Base-by-base conservation (phyloP, 2,888 invertebrate species). In the Erebia ligea region DNA sequence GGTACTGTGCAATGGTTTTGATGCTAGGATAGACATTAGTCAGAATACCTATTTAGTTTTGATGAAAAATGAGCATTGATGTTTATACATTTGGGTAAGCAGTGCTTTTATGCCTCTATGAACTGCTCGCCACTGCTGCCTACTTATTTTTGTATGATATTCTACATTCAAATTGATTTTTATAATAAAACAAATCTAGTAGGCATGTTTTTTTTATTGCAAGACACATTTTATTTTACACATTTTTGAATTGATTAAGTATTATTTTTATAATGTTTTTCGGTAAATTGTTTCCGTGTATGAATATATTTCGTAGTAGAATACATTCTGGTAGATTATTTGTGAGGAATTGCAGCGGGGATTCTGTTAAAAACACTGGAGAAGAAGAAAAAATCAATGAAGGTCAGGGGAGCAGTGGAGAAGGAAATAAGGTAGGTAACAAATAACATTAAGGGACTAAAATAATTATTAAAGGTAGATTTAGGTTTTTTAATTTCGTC, bases 251-350 rank as follows among this genome's bases (percentile, higher is more conserved):
- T 71, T 45, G 70, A 71, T 71, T 42, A 70, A 71, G 73, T 79
- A 76, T 71, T 76, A 77, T 81, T 86, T 83, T 82, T 80, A 85
- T 71, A 76, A 92, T 92, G 92, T 82, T 76, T 71, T 82, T 86
- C 78, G 78, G 82, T 67, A 91, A 90, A 88, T 89, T 91, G 75
- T 79, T 86, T 77, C 78, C 76, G 48, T 82, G 83, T 86, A 76
- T 73, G 19, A 82, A 75, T 75, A 72, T 79, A 65, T 70, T 82
- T n/a, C 61, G 71, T 21, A 79, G 73, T 25, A 75, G 76, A 45
- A 45, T 72, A 50, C 73, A 73, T 72, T 71, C 70, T 65, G 52
- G 70, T 59, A 75, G 62, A 63, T 65, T 72, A 15, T 8, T 57
- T 40, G 63, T 67, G 9, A 77, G 77, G 67, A 71, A 17, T 15